Conservation (phyloP, 23 tunicate species). For the Trididemnum miniatum region DNA sequence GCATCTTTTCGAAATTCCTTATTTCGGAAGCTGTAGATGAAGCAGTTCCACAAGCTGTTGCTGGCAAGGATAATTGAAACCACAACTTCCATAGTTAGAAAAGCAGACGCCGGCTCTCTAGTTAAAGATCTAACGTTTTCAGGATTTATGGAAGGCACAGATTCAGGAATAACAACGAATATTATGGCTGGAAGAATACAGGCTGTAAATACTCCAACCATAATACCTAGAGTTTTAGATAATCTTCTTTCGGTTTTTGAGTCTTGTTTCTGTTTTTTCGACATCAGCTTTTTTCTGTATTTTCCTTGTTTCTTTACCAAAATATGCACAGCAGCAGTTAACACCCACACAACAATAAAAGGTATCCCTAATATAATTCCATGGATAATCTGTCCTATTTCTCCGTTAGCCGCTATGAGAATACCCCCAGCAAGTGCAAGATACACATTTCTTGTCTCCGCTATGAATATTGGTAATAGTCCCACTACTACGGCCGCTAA, state of each 20-base stretch:
- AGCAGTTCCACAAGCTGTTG: constrained; percentile 70
- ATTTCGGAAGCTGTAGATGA: constrained; percentile 59
- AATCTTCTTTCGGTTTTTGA: constrained; percentile 3
- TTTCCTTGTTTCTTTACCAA: neutral
- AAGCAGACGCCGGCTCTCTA: constrained; percentile 12
- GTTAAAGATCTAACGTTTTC: neutral
- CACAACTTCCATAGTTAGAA: constrained; percentile 26
- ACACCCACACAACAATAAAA: constrained; percentile 23
- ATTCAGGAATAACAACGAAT: neutral
- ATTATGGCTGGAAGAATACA: constrained; percentile 42
- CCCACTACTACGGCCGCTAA: neutral
- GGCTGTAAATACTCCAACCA: constrained; percentile 39
- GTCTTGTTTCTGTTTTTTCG: neutral
- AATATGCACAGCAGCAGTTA: neutral
- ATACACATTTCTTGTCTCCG: neutral
- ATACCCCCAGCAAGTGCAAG: constrained; percentile 22
- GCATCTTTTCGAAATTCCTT: constrained; percentile 42
- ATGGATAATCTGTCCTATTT: neutral
- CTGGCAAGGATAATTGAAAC: constrained; percentile 41
- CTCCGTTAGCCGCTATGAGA: neutral
- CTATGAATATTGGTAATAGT: neutral
- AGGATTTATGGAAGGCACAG: neutral
- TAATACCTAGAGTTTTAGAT: constrained; percentile 6
- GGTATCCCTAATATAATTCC: constrained; percentile 14
- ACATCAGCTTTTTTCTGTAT: neutral